Percentiles rank a stretch among this genome's conserved stretches.
phyloP scores from a whole-genome alignment of 2,888 invertebrate genomes.

The Leuctra nigra region DNA sequence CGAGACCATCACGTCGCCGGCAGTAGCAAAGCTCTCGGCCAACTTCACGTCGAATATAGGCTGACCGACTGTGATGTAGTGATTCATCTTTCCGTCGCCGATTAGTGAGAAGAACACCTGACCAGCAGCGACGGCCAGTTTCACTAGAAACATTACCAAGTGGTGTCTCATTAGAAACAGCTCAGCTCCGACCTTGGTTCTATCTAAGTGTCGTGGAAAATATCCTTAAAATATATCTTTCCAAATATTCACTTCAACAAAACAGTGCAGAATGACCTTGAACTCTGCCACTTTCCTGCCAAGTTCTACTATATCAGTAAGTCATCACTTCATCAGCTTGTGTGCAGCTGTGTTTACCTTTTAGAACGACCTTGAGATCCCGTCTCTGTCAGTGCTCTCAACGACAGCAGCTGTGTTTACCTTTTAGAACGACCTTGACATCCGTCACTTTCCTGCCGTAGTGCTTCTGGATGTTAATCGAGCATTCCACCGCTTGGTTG shows the following conservation, averaged over 20 bases:
- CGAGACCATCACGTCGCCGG: slow-evolving; percentile 56
- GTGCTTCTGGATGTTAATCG: slow-evolving; percentile 58
- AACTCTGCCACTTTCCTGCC: too few relatives aligned
- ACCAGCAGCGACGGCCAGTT: slow-evolving; percentile 57
- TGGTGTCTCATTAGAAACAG: background rate
- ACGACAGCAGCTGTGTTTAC: too few relatives aligned
- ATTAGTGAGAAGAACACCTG: slow-evolving; percentile 51
- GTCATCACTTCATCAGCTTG: too few relatives aligned
- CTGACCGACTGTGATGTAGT: slow-evolving; percentile 55
- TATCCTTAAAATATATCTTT: too few relatives aligned
- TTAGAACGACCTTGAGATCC: slow-evolving; percentile 53
- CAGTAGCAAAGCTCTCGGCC: slow-evolving; percentile 40
- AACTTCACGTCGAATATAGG: slow-evolving; percentile 54
- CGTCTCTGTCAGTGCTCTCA: too few relatives aligned
- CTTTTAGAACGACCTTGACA: slow-evolving; percentile 52
- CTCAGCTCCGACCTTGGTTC: too few relatives aligned
- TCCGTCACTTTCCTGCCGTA: slow-evolving; percentile 56
- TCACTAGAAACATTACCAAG: slow-evolving; percentile 42
- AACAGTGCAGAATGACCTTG: too few relatives aligned
- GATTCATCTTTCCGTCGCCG: slow-evolving; percentile 44
- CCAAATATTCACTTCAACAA: too few relatives aligned
- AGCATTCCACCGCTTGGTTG: slow-evolving; percentile 58
- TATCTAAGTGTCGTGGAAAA: too few relatives aligned
- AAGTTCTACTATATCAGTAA: too few relatives aligned
- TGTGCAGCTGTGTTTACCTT: too few relatives aligned